Base-by-base conservation (phyloP, 1,140 invertebrate genomes). In the Protaetia brevitarsis region DNA sequence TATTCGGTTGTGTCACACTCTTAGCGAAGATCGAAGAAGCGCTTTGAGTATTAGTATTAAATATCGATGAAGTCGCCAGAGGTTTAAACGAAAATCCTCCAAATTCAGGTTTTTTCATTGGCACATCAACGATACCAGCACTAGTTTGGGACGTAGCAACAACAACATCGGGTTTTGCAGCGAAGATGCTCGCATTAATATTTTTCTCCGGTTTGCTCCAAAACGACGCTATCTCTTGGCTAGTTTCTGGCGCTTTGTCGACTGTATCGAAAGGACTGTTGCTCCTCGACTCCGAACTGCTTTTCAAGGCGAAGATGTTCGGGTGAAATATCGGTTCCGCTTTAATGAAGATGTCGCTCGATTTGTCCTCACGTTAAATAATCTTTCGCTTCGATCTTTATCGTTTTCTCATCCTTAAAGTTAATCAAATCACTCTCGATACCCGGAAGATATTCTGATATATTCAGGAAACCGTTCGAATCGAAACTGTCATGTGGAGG, bases 401-500 rank as follows among this genome's bases (percentile, higher is more conserved):
- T 51, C 11, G 0, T 56, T 5, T 29, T 59, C 5, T n/a, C n/a
- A n/a, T n/a, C n/a, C n/a, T n/a, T n/a, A n/a, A 59, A 59, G n/a
- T 1, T 16, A 31, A 7, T 19, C 6, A 62, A 19, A 62, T 62
- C 31, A 23, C n/a, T n/a, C n/a, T n/a, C n/a, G n/a, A 62, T 34
- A 19, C 36, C 60, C 1, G 60, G 57, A 2, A 59, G n/a, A 30
- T 29, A 59, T 58, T 73, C 68, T 29, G 79, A 73, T 66, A 80
- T 78, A 61, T 64, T 81, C 76, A 69, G 84, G 74, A 81, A 85
- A 2, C 88, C 87, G 56, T 86, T 78, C 10, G 77, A 74, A 73
- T 86, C 82, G 71, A 92, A 92, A 79, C 90, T 92, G 13, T 83
- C 82, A 68, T 89, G 85, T 0, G 86, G 82, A 2, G 72, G 73